Conservation (phyloP, 2,888 invertebrate species). For the Drosophila mimica region DNA sequence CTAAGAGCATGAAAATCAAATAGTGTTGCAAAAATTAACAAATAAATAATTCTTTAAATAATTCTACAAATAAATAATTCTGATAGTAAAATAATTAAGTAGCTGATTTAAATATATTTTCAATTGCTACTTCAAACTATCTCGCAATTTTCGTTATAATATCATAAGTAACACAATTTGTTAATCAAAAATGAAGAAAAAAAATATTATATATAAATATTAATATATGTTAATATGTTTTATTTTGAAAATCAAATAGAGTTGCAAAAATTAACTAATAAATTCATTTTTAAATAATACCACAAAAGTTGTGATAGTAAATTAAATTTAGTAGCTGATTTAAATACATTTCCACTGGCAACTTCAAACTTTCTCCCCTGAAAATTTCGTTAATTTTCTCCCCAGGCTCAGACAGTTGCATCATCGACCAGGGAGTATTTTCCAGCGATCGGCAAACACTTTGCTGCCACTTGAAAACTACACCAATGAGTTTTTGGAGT, state of each 20-base stretch:
- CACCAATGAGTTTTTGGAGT: constrained; percentile 3
- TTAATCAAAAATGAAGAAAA: no score
- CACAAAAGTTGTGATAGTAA: neutral
- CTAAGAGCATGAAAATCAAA: no score
- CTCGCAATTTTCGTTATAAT: no score
- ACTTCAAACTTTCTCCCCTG: neutral
- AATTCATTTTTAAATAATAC: neutral
- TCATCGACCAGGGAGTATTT: constrained; percentile 7
- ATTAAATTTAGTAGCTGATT: neutral
- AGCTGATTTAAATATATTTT: no score
- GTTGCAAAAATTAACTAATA: neutral
- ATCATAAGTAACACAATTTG: no score
- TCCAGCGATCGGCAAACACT: constrained; percentile 1
- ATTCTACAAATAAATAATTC: no score
- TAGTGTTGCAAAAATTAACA: no score
- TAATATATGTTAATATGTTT: neutral
- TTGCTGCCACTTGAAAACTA: constrained; percentile 3
- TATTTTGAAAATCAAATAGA: neutral
- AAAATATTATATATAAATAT: no score
- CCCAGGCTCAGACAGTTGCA: constrained; percentile 5
- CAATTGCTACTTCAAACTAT: no score
- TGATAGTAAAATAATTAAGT: no score
- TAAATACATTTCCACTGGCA: neutral
- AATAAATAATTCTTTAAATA: no score
- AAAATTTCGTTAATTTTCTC: neutral